Conservation (phyloP, 2,113 vertebrate species). For the Sterrhoptilus dennistouni region DNA sequence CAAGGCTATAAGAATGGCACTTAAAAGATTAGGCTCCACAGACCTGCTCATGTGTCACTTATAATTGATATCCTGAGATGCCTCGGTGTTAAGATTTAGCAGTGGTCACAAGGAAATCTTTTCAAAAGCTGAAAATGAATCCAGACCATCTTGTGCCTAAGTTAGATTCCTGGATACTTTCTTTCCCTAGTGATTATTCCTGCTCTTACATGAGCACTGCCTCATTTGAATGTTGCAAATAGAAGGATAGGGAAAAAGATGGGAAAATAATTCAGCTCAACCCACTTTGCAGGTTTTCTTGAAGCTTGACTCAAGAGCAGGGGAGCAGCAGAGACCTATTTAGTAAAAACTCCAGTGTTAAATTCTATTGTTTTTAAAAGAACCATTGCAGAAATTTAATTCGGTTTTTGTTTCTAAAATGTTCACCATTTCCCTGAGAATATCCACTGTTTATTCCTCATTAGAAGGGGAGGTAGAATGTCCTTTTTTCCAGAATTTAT, state of each 20-base stretch:
- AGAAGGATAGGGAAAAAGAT: not conserved
- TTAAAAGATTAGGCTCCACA: not conserved
- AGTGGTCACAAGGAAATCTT: not conserved
- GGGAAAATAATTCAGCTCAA: not conserved
- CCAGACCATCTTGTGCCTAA: not conserved
- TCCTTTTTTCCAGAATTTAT: not conserved
- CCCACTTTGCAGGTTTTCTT: not conserved
- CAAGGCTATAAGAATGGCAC: not conserved
- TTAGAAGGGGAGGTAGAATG: not conserved
- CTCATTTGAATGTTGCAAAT: not conserved
- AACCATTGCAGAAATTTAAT: not conserved
- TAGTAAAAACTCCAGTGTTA: not conserved
- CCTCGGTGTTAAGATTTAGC: not conserved
- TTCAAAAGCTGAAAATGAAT: not conserved
- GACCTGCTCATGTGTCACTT: not conserved
- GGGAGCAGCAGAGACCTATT: not conserved
- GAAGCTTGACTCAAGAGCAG: not conserved
- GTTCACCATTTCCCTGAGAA: not conserved
- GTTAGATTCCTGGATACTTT: not conserved
- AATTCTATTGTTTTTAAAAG: not conserved
- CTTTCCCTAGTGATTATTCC: not conserved
- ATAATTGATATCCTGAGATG: not conserved
- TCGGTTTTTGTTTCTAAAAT: not conserved
- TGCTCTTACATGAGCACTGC: not conserved
- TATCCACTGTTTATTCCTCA: not conserved